Base-by-base conservation (phyloP, 2,113 vertebrate genomes). In the Ceyx melanurus region DNA sequence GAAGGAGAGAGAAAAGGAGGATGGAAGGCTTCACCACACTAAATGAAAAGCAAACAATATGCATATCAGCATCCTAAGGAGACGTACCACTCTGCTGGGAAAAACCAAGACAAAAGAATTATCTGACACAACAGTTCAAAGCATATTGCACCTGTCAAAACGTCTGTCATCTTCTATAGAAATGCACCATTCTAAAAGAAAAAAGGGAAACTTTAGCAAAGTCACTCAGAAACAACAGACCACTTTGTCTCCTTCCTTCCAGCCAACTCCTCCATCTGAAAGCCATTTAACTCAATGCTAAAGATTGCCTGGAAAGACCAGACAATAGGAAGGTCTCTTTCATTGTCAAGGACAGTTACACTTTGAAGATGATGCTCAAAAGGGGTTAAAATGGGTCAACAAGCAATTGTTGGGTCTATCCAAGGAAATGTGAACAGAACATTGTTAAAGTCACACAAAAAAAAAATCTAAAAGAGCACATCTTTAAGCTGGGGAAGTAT, bases 71-170 rank as follows among this genome's bases (percentile, higher is more conserved):
- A 97, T 97, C 97, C 93, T 96, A 94, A 98, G 95, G 94, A 96
- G 96, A 97, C 89, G 93, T 97, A 98, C 97, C 86, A 98, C 96
- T 98, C 96, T 96, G 94, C 98, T 97, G 97, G 97, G 97, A 97
- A 98, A 98, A 97, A 89, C 82, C 97, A 98, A 97, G 97, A 99
- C 98, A 99, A 99, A 98, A 97, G 98, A 97, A 96, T 98, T 97
- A 98, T 98, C 97, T 97, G 98, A 98, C 98, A 98, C 96, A 98
- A 98, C 98, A 98, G 98, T 99, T 98, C 98, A 99, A 98, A 99
- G 98, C 98, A 98, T 98, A 98, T 98, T 99, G 98, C 98, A 98
- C 98, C 98, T 98, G 98, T 99, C 99, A 98, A 98, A 98, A 97
- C 61, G 97, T 98, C 98, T 97, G 98, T 99, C 98, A 98, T 97